Percentiles rank a stretch among this genome's conserved stretches.
These are phyloP conservation scores for Trachelus troglodyta DNA, from an alignment of 2,888 invertebrate species.

Conservation along the genomic window DNA sequence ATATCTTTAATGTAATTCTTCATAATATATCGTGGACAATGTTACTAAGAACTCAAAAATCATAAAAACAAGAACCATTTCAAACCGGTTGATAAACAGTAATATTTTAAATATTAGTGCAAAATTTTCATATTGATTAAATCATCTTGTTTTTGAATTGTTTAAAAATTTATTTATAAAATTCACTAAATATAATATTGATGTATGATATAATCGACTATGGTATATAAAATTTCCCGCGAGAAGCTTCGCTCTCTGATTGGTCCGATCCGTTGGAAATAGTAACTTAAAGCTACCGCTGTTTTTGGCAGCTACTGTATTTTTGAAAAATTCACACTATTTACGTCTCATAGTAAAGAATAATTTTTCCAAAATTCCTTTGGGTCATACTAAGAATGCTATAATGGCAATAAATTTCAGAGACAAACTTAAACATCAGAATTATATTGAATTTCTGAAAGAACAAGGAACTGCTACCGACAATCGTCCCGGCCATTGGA, in stretches of 20 bases:
- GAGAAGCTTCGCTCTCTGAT: background rate
- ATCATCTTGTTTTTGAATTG: background rate
- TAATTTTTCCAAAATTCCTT: background rate
- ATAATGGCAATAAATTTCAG: background rate
- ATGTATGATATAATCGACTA: background rate
- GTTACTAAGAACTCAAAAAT: background rate
- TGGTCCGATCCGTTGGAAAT: background rate
- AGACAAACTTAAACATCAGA: background rate
- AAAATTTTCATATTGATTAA: background rate
- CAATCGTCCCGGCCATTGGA: conserved; percentile 8
- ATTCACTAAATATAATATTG: background rate
- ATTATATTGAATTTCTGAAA: background rate
- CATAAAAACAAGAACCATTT: background rate
- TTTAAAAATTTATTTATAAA: background rate
- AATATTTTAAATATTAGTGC: background rate
- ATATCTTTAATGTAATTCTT: background rate
- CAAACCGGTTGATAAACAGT: background rate
- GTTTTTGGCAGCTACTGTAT: background rate
- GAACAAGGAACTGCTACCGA: conserved; percentile 6
- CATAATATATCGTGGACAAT: background rate
- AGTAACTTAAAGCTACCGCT: background rate
- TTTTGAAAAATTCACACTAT: background rate
- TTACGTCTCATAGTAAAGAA: background rate
- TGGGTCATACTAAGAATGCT: background rate
- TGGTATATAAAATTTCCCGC: background rate